phyloP scores from a whole-genome alignment of 2,888 invertebrate species.

The Ormyrus rosae region DNA sequence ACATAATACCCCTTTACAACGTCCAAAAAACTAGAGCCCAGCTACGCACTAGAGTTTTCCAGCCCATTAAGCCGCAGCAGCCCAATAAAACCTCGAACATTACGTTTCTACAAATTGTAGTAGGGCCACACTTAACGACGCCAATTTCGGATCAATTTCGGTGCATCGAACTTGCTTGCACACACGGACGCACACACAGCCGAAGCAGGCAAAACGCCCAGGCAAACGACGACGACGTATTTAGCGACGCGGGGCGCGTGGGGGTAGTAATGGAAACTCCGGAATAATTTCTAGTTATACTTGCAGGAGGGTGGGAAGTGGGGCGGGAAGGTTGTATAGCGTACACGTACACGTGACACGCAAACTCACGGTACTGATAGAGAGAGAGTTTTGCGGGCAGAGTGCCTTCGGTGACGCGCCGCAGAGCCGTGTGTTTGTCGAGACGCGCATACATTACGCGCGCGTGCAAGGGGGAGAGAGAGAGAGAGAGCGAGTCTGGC shows the following conservation, averaged over 20 bases:
- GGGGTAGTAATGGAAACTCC: conserved; percentile 58
- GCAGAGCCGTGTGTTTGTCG: conserved; percentile 61
- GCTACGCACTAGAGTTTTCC: not conserved
- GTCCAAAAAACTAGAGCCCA: too few relatives aligned
- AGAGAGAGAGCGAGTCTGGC: conserved; percentile 23
- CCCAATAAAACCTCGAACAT: not conserved
- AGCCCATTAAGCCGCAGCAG: not conserved
- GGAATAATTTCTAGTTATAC: conserved; percentile 60
- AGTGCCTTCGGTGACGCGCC: conserved; percentile 48
- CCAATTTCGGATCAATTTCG: conserved; percentile 47
- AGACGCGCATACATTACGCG: conserved; percentile 66
- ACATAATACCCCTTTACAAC: too few relatives aligned
- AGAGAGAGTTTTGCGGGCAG: conserved; percentile 41
- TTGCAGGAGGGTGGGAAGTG: conserved; percentile 23
- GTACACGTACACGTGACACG: conserved; percentile 2
- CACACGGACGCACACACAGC: not conserved
- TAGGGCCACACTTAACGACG: conserved; percentile 25
- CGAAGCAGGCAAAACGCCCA: not conserved
- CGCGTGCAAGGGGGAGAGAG: not conserved
- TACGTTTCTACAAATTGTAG: conserved; percentile 4
- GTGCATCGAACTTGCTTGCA: conserved; percentile 19
- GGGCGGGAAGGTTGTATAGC: not conserved
- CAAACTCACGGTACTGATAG: conserved; percentile 40
- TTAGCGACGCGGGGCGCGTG: conserved; percentile 43
- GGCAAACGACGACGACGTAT: conserved; percentile 26